Conservation (phyloP, 2,797 vertebrate genomes). For the Smutsia temminckii region DNA sequence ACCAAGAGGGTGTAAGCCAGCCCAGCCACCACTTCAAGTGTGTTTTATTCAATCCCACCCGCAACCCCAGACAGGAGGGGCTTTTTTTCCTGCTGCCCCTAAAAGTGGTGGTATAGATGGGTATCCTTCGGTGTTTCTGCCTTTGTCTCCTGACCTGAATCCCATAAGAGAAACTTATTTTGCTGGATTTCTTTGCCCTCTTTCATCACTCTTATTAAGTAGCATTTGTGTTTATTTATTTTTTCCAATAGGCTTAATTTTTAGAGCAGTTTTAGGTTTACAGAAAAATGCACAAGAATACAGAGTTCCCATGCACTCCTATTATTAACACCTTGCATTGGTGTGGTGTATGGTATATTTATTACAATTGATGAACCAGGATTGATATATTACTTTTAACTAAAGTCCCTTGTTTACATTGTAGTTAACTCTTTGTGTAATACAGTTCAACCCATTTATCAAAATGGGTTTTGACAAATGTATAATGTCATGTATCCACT, state of each 20-base stretch:
- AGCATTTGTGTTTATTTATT: neutral
- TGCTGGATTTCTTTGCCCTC: neutral
- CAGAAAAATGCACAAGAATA: neutral
- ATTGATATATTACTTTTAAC: neutral
- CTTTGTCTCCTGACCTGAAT: neutral
- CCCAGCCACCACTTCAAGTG: neutral
- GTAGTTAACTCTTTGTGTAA: neutral
- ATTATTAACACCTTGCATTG: neutral
- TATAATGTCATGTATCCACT: neutral
- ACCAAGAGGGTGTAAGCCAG: neutral
- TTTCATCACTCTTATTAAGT: neutral
- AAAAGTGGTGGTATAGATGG: neutral
- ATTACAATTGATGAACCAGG: neutral
- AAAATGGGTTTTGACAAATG: neutral
- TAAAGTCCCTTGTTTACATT: neutral
- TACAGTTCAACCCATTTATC: neutral
- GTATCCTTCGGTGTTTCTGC: neutral
- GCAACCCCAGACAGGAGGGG: neutral
- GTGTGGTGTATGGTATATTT: neutral
- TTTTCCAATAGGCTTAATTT: neutral
- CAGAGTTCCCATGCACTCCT: neutral
- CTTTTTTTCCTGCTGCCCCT: neutral
- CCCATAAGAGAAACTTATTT: neutral
- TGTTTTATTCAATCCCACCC: neutral
- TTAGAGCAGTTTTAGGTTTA: slow-evolving; percentile 3